Base-by-base conservation (phyloP, 92 coral and sea anemone genomes). In the Desmophyllum pertusum region DNA sequence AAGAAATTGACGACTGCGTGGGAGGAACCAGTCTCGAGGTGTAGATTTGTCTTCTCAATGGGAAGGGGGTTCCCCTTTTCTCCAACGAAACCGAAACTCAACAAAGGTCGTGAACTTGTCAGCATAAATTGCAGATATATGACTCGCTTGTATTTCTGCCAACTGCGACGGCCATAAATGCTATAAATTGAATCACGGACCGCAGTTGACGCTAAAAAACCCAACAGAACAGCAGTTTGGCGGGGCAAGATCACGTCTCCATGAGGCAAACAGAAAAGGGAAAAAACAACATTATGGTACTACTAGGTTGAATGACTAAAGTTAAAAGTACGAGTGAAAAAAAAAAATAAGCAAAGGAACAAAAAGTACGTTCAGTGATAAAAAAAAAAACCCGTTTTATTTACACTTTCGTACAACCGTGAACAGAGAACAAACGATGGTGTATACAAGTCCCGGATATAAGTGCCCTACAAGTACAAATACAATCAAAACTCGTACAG, bases 21-120 rank as follows among this genome's bases (percentile, higher is more conserved):
- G 51, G 11, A 59, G 65, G 4, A 25, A 59, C 15, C 27, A 6
- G 65, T 59, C n/a, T n/a, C n/a, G n/a, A n/a, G n/a, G n/a, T n/a
- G n/a, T n/a, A n/a, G n/a, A 48, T 13, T 6, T 59, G 65, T 6
- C 65, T 59, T 27, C 65, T 23, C 31, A 57, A 3, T 7, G 39
- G 38, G 43, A 36, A 66, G 72, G 72, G 72, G 72, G 72, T 66
- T 66, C 73, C 45, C 73, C 73, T 67, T 50, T 33, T 36, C 9
- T 45, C 40, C 77, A 30, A 5, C 78, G 63, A 73, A 73, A 45
- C 78, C 25, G 61, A 73, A 48, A n/a, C n/a, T n/a, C n/a, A n/a
- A n/a, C n/a, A n/a, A n/a, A 73, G 78, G 78, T 70, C 75, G 33
- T 25, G 75, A 70, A 73, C 78, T 51, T 48, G 40, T 45, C 62